Evolutionary conservation across 2,113 vertebrate species (phyloP), one percentile per base, ranked within the genome.

Genomic region (Corvus hawaiiensis): DNA sequence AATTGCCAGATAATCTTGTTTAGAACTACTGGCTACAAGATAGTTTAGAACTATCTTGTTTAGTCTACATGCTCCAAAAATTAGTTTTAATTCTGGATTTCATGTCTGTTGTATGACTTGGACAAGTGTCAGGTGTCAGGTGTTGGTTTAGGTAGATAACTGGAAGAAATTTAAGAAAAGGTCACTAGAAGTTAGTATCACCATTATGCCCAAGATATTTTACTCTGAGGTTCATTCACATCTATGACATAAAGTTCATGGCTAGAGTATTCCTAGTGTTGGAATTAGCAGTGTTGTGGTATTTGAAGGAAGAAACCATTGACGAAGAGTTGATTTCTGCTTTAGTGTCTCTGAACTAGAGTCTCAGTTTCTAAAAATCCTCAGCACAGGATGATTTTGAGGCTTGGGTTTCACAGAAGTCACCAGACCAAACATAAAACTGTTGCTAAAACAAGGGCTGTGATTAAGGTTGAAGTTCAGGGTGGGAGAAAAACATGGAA

Each of bases 281-380:
- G 21, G 37, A 83, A 74, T 76, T 74, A 54, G 21, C 21, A 66
- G 23, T 30, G 13, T 43, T 46, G 33, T 28, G 28, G 8, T 35
- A 55, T 51, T 43, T 77, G n/a, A 88, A 77, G 59, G 39, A 74
- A 77, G 49, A 83, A 88, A 74, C 5, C 20, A 54, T 54, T 0
- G 1, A 74, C 51, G 55, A 88, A 90, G 6, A 32, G 24, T 49
- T 61, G 81, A n/a, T 15, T 94, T 93, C 55, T 88, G 16, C 41
- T 92, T 90, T 88, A 76, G 37, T 48, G 46, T 66, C n/a, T 88
- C 39, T 43, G 21, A 94, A 66, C 30, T 77, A 27, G n/a, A 62
- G 28, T 94, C 93, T 89, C 61, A 35, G 26, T 92, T 84, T 79
- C 88, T 77, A 90, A 95, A 95, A 96, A 39, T 74, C 72, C 33